phyloP scores from a whole-genome alignment of 2,888 invertebrate genomes.

The Lamproptera curius region DNA sequence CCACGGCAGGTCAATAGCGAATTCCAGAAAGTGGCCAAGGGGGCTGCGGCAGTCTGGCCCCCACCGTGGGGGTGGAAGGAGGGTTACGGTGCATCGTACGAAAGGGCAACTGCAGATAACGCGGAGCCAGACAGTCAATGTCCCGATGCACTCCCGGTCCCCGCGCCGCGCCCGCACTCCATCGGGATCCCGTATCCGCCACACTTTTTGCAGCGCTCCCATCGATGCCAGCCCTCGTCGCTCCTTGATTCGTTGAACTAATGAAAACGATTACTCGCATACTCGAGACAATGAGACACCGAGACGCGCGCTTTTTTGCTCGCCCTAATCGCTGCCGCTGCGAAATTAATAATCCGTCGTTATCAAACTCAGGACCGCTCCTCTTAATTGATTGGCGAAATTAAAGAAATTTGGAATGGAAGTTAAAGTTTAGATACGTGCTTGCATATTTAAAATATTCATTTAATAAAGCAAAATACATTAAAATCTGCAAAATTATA shows the following conservation, averaged over 20 bases:
- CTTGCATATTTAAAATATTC: too few species aligned
- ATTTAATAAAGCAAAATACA: too few species aligned
- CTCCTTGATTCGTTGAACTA: slow-evolving; percentile 57
- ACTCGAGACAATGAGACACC: slow-evolving; percentile 53
- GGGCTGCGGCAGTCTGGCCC: slow-evolving; percentile 60
- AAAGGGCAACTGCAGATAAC: slow-evolving; percentile 78
- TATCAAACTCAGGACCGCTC: too few species aligned
- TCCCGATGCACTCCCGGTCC: slow-evolving; percentile 65
- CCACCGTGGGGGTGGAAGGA: slow-evolving; percentile 52
- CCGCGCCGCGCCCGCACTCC: slow-evolving; percentile 36
- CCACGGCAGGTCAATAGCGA: slow-evolving; percentile 64
- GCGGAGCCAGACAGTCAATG: slow-evolving; percentile 75
- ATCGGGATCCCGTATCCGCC: slow-evolving; percentile 67
- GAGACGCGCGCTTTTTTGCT: slow-evolving; percentile 26
- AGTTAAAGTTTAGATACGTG: too few species aligned
- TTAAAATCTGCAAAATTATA: too few species aligned
- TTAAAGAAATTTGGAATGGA: too few species aligned
- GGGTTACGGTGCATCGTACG: slow-evolving; percentile 73
- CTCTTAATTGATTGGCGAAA: too few species aligned
- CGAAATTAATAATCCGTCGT: slow-evolving; percentile 3
- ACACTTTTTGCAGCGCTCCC: slow-evolving; percentile 48
- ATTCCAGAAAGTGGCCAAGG: slow-evolving; percentile 51
- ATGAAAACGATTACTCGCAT: slow-evolving; percentile 65
- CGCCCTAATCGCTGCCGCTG: slow-evolving; percentile 19
- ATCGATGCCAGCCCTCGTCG: slow-evolving; percentile 30